Conservation (phyloP, 2,113 vertebrate genomes). For the Typhlomys cinereus region DNA sequence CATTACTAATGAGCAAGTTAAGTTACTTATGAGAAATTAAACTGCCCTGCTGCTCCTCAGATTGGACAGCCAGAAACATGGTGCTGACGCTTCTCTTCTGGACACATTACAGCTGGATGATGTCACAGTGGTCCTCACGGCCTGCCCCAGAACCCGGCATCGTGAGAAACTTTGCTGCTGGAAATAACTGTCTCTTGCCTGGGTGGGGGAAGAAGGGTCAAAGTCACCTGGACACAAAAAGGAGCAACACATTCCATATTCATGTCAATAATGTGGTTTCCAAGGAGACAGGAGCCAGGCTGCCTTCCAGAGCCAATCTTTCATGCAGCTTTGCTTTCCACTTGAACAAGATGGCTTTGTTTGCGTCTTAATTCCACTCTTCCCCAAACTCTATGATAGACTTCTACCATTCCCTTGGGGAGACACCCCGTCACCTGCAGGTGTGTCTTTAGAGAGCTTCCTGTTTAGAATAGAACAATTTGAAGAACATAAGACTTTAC, state of each 20-base stretch:
- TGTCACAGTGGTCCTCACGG: neutral
- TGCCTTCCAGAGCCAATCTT: neutral
- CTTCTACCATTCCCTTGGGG: neutral
- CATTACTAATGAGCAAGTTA: too few species aligned
- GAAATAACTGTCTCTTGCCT: neutral
- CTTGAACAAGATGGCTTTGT: neutral
- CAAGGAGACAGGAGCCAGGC: neutral
- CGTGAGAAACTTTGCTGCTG: neutral
- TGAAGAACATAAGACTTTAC: neutral
- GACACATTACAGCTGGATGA: neutral
- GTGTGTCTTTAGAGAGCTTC: neutral
- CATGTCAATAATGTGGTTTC: neutral
- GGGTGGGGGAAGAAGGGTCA: too few species aligned
- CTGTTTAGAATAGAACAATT: neutral
- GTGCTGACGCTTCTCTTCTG: neutral
- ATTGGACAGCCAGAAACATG: neutral
- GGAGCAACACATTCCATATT: neutral
- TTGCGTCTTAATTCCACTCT: neutral
- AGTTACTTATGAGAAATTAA: neutral
- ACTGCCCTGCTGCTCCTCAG: neutral
- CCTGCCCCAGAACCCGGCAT: neutral
- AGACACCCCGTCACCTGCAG: neutral
- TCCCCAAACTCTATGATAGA: neutral
- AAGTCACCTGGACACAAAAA: neutral
- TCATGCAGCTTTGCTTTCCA: neutral